phyloP scores from a whole-genome alignment of 2,113 vertebrate species.

The Hippocampus guttulatus region DNA sequence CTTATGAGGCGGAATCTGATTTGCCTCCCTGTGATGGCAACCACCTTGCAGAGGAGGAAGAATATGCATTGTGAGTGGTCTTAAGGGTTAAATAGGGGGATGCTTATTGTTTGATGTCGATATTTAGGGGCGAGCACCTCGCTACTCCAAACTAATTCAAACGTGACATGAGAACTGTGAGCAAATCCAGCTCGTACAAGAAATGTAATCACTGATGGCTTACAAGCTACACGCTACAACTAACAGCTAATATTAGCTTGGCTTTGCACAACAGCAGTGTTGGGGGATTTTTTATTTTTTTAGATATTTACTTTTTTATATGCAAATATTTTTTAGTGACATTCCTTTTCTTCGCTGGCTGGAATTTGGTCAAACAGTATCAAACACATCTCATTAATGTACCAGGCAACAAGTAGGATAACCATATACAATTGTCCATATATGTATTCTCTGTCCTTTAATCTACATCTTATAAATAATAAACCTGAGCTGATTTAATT shows the following conservation, averaged over 20 bases:
- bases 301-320: background rate
- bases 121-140: background rate
- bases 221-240: background rate
- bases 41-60: background rate
- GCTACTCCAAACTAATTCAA: constrained; percentile 6
- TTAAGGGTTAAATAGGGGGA: too few species aligned
- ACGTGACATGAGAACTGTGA: constrained; percentile 7
- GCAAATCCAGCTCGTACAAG: background rate
- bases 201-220: background rate
- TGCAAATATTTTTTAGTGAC: background rate
- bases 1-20: background rate
- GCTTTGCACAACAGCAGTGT: background rate
- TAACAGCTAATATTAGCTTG: background rate
- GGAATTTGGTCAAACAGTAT: background rate
- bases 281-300: background rate
- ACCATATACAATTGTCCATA: background rate
- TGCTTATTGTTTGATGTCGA: too few species aligned
- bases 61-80: background rate
- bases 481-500: background rate
- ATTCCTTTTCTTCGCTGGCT: background rate
- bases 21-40: too few species aligned
- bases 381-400: background rate
- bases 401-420: background rate
- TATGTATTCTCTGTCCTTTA: background rate
- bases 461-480: background rate